A percentile compares a stretch with the other conserved stretches of the same genome.
These are phyloP conservation scores for Drosophila barbarae DNA, from an alignment of 2,888 invertebrate species.

Conservation along the genomic window DNA sequence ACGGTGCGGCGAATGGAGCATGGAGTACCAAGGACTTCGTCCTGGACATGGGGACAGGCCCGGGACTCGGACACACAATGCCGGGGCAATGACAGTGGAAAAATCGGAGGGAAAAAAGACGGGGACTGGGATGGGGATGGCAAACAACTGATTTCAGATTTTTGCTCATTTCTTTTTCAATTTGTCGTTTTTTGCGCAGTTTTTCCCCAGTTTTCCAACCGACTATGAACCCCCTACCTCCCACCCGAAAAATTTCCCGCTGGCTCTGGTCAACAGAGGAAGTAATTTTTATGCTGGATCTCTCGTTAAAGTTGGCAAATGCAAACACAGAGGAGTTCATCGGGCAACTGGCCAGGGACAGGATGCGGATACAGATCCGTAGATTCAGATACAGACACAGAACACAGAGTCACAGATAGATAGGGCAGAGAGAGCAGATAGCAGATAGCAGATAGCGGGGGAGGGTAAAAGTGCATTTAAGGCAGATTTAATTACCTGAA, in stretches of 20 bases:
- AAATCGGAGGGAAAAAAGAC: background rate
- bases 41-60: conserved; percentile 29
- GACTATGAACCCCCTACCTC: background rate
- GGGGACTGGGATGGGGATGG: conserved; percentile 18
- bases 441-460: conserved; percentile 1
- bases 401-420: conserved; percentile 8
- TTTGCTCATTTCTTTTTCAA: conserved; percentile 61
- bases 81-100: conserved; percentile 33
- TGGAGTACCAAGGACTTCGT: conserved; percentile 21
- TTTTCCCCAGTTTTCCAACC: conserved; percentile 29
- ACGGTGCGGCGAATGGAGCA: background rate
- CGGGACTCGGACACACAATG: conserved; percentile 41
- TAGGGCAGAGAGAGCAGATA: conserved; percentile 15
- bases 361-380: conserved; percentile 17
- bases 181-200: conserved; percentile 65
- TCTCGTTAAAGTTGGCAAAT: conserved; percentile 63
- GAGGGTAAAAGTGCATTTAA: conserved; percentile 55
- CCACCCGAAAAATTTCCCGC: background rate
- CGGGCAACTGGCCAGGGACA: conserved; percentile 5
- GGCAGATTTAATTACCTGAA: conserved; percentile 82
- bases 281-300: conserved; percentile 60
- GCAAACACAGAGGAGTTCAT: conserved; percentile 40
- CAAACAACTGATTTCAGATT: conserved; percentile 64
- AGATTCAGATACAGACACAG: conserved; percentile 17
- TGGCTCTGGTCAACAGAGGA: conserved; percentile 55